These are phyloP conservation scores for Allobates femoralis DNA, from an alignment of 2,797 vertebrate genomes.

Conservation along the genomic window DNA sequence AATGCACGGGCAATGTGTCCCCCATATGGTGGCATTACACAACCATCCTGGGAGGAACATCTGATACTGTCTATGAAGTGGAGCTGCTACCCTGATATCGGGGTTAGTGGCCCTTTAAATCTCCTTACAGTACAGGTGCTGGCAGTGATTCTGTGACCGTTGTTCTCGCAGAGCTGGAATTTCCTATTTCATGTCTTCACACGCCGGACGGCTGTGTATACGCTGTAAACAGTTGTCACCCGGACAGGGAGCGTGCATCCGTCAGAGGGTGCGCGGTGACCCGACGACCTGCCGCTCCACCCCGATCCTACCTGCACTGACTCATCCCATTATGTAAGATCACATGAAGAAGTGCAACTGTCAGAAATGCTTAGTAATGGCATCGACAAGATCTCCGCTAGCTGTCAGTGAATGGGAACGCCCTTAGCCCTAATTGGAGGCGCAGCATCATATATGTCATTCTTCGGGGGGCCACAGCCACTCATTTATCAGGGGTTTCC, in stretches of 20 bases:
- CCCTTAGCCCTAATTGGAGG: neutral
- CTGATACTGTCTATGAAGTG: no score
- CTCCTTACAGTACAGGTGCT: neutral
- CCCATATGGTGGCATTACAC: no score
- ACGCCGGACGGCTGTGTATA: neutral
- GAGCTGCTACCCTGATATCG: neutral
- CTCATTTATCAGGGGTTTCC: no score
- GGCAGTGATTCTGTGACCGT: neutral
- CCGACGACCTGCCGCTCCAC: conserved; percentile 2
- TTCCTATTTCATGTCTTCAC: conserved; percentile 4
- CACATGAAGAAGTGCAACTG: no score
- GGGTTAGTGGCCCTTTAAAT: neutral
- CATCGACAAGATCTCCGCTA: neutral
- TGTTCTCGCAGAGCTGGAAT: neutral
- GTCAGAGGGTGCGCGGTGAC: neutral
- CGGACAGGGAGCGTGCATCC: neutral
- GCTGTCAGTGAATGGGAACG: neutral
- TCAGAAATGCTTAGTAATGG: no score
- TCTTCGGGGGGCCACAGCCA: no score
- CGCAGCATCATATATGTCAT: no score
- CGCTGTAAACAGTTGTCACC: neutral
- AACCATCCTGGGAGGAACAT: no score
- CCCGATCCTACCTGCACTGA: neutral
- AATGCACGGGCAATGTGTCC: no score
- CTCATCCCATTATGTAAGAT: neutral